These are phyloP conservation scores for Anabas testudineus DNA, from an alignment of 2,797 vertebrate genomes.

Conservation along the genomic window DNA sequence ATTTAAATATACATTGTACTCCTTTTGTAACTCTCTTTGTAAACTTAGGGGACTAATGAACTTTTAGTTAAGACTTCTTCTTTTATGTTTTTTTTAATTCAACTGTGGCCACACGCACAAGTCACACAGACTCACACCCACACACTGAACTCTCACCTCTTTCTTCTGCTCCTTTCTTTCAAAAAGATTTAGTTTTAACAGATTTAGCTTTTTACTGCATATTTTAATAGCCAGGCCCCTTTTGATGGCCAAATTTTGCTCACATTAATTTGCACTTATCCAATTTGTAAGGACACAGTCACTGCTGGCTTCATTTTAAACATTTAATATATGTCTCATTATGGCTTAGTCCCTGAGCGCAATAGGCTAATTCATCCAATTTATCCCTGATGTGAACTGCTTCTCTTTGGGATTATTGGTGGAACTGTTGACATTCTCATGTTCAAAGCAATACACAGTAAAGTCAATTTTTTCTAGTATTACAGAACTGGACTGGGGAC, in stretches of 20 bases:
- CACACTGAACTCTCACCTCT: not conserved
- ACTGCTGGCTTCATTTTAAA: constrained; percentile 26
- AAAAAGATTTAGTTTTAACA: constrained; percentile 26
- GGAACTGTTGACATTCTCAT: not conserved
- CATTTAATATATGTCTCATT: constrained; percentile 48
- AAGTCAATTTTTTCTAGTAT: too few species aligned
- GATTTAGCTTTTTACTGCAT: constrained; percentile 12
- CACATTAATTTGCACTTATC: constrained; percentile 23
- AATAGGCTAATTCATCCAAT: constrained; percentile 40
- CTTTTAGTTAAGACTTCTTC: constrained; percentile 1
- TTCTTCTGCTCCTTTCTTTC: constrained; percentile 1
- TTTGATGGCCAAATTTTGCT: constrained; percentile 20
- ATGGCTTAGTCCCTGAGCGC: constrained; percentile 10
- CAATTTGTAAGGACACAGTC: constrained; percentile 21
- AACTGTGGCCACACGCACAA: constrained; percentile 25
- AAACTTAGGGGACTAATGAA: constrained; percentile 5
- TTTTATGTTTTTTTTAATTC: constrained; percentile 11
- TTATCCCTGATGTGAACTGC: constrained; percentile 4
- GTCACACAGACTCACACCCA: constrained; percentile 4
- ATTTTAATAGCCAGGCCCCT: constrained; percentile 17
- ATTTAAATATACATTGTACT: too few species aligned
- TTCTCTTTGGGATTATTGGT: not conserved
- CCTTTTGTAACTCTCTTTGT: constrained; percentile 2
- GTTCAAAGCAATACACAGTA: not conserved
- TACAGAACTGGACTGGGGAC: too few species aligned